Percentiles rank a stretch among this genome's conserved stretches.
These are phyloP conservation scores for Zelostemma sp. DNA, from an alignment of 1,140 invertebrate species.

Conservation along the genomic window DNA sequence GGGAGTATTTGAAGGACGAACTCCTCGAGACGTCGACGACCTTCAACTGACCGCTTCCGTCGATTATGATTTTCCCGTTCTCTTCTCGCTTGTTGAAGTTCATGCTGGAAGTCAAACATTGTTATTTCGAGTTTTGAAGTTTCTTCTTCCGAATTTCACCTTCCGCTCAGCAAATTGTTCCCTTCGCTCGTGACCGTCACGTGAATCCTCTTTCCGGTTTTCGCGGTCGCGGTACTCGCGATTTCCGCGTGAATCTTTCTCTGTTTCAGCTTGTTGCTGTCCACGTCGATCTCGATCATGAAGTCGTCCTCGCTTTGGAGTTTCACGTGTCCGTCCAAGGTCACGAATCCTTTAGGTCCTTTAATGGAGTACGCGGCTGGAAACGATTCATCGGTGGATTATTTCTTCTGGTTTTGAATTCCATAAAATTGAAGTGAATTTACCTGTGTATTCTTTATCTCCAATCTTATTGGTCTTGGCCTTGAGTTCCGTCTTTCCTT, in stretches of 20 bases:
- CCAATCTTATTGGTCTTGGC: constrained; percentile 71
- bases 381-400: too few relatives aligned
- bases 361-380: constrained; percentile 58
- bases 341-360: constrained; percentile 61
- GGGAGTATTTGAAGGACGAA: constrained; percentile 79
- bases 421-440: too few relatives aligned
- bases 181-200: constrained; percentile 74
- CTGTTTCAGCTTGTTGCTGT: constrained; percentile 76
- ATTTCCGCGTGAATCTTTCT: constrained; percentile 77
- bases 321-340: constrained; percentile 70
- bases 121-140: too few relatives aligned
- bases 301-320: constrained; percentile 77
- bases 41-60: constrained; percentile 78
- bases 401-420: too few relatives aligned
- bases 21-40: constrained; percentile 76
- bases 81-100: constrained; percentile 80
- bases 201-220: constrained; percentile 74
- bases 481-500: constrained; percentile 69
- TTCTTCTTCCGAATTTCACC: constrained; percentile 68
- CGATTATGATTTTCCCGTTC: constrained; percentile 77
- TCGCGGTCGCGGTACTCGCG: constrained; percentile 72
- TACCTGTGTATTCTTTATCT: constrained; percentile 72
- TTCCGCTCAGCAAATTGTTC: constrained; percentile 78
- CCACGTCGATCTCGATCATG: constrained; percentile 73
- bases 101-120: constrained; percentile 64